Conservation (phyloP, 2,888 invertebrate genomes). For the Volucella inflata region DNA sequence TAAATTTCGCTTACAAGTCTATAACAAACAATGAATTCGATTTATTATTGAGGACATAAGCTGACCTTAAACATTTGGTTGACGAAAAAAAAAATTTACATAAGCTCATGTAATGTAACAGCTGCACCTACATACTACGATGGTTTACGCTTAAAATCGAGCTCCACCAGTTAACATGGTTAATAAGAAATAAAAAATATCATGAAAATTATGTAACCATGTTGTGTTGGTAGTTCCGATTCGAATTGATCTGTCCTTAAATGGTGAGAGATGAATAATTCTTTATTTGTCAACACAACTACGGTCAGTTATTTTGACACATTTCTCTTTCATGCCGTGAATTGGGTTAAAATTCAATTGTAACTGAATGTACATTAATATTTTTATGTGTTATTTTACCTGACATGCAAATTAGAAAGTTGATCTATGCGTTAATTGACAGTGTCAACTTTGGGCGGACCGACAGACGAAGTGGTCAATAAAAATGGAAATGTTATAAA, state of each 20-base stretch:
- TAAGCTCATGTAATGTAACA: slow-evolving; percentile 38
- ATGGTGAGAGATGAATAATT: slow-evolving; percentile 15
- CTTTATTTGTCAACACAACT: not conserved
- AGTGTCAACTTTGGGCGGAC: slow-evolving; percentile 17
- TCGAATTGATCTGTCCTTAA: slow-evolving; percentile 53
- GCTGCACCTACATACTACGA: slow-evolving; percentile 64
- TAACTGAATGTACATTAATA: not conserved
- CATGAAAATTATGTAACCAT: slow-evolving; percentile 44
- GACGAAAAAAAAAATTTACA: slow-evolving; percentile 40
- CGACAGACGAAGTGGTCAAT: not conserved
- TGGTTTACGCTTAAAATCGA: slow-evolving; percentile 37
- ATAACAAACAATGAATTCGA: slow-evolving; percentile 47
- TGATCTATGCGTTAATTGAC: slow-evolving; percentile 53
- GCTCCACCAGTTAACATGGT: not conserved
- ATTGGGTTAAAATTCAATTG: slow-evolving; percentile 5
- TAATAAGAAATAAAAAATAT: slow-evolving; percentile 14
- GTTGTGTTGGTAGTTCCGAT: slow-evolving; percentile 49
- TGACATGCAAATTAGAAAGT: slow-evolving; percentile 48
- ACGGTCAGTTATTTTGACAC: slow-evolving; percentile 38
- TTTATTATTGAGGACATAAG: slow-evolving; percentile 56
- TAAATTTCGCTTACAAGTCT: slow-evolving; percentile 29
- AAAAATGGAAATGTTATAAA: slow-evolving; percentile 24
- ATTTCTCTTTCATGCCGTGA: slow-evolving; percentile 45
- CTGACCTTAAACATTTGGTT: slow-evolving; percentile 61
- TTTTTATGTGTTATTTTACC: not conserved